Evolutionary conservation across 2,888 invertebrate species (phyloP).

Genomic region (Ecdyonurus torrentis): DNA sequence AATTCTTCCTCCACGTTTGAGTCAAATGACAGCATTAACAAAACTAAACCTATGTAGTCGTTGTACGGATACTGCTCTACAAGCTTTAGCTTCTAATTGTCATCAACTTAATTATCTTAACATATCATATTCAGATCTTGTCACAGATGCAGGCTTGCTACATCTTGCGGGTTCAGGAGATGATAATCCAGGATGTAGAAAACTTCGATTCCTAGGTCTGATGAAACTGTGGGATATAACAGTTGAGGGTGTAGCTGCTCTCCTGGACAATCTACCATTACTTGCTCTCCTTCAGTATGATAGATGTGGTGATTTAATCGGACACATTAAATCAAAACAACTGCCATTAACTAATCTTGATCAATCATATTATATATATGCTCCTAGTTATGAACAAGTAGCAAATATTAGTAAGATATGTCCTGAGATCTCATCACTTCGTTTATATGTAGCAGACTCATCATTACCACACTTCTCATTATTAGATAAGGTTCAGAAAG

Average conservation of each 20-base stretch:
- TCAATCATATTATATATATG: background rate
- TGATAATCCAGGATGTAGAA: background rate
- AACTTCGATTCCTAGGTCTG: background rate
- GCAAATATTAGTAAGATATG: background rate
- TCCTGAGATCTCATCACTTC: background rate
- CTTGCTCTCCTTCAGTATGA: background rate
- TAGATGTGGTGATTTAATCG: conserved; percentile 1
- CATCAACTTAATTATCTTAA: background rate
- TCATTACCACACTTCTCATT: background rate
- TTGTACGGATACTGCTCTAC: background rate
- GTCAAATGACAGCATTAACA: background rate
- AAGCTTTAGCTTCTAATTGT: background rate
- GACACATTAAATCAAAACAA: background rate
- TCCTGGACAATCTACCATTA: background rate
- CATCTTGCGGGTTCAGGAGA: background rate
- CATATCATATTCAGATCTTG: background rate
- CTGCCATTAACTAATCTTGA: background rate
- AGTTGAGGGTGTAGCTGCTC: background rate
- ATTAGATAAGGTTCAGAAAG: background rate
- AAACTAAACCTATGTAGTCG: background rate
- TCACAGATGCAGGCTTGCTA: background rate
- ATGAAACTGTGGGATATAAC: background rate
- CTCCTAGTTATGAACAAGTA: background rate
- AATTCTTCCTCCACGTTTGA: background rate
- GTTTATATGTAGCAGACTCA: background rate